Conservation (phyloP, 2,113 vertebrate species). For the Microcebus tavaratra region DNA sequence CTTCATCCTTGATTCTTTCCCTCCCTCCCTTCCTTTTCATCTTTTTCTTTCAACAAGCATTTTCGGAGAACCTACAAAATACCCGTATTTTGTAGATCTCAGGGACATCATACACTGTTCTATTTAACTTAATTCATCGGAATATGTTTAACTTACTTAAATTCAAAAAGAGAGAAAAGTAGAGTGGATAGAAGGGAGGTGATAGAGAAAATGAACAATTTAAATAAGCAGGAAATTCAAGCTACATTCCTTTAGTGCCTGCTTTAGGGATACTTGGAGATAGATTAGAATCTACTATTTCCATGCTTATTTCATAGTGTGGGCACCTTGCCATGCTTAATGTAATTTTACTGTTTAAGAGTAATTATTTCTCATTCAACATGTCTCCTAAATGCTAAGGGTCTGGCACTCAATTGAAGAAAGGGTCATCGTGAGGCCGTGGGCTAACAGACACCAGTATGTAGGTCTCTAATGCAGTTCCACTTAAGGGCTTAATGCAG, state of each 20-base stretch:
- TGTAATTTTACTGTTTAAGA: neutral
- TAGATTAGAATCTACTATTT: neutral
- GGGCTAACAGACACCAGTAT: neutral
- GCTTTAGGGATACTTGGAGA: neutral
- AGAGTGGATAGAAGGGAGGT: neutral
- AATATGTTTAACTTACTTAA: neutral
- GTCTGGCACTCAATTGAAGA: neutral
- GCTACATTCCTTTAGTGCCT: neutral
- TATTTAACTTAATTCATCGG: neutral
- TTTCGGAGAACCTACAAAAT: neutral
- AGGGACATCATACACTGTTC: neutral
- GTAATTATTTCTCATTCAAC: neutral
- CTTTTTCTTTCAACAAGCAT: neutral
- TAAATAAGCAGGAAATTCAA: neutral
- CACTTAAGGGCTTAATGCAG: neutral
- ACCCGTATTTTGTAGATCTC: too few species aligned
- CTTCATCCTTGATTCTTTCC: neutral
- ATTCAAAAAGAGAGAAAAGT: neutral
- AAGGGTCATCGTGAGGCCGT: neutral
- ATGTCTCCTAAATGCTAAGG: neutral
- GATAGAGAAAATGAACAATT: neutral
- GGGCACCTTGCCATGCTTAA: neutral
- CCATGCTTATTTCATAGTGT: neutral
- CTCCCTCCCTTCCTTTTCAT: neutral
- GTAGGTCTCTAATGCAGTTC: too few species aligned